Evolutionary conservation across 1,140 invertebrate genomes (phyloP).

Genomic region (Mycetomoellerius zeteki): DNA sequence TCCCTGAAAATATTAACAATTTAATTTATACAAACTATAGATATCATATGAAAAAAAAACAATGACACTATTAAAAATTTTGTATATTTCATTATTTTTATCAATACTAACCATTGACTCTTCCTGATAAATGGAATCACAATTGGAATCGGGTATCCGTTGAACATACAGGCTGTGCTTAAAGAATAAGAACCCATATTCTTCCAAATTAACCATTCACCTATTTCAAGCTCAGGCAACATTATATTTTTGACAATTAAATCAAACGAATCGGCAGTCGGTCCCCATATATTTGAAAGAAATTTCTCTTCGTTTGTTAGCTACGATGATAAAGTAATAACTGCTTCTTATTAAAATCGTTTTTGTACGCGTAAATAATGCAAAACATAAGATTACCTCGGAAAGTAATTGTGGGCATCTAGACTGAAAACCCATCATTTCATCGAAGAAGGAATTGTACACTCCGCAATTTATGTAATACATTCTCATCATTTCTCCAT

Average conservation of each 20-base stretch:
- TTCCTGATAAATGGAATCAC: constrained; percentile 82
- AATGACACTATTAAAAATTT: neutral
- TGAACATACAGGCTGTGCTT: constrained; percentile 87
- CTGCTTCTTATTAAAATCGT: neutral
- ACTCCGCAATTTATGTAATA: constrained; percentile 92
- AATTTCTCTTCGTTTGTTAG: constrained; percentile 75
- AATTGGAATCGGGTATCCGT: constrained; percentile 87
- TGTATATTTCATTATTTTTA: neutral
- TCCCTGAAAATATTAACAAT: constrained; percentile 24
- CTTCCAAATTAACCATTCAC: constrained; percentile 88
- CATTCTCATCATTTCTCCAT: constrained; percentile 83
- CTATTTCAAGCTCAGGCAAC: constrained; percentile 87
- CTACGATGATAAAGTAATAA: constrained; percentile 15
- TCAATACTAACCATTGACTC: constrained; percentile 69
- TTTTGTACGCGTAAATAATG: neutral
- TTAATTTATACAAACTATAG: neutral
- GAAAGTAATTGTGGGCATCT: constrained; percentile 84
- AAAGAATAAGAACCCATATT: constrained; percentile 90
- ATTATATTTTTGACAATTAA: constrained; percentile 86
- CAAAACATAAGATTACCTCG: constrained; percentile 32
- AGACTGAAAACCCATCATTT: constrained; percentile 74
- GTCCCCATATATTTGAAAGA: constrained; percentile 88
- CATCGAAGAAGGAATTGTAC: constrained; percentile 90
- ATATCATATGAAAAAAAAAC: neutral
- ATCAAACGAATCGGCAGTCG: constrained; percentile 90